phyloP scores from a whole-genome alignment of 2,113 vertebrate species.

The Heliornis fulica region DNA sequence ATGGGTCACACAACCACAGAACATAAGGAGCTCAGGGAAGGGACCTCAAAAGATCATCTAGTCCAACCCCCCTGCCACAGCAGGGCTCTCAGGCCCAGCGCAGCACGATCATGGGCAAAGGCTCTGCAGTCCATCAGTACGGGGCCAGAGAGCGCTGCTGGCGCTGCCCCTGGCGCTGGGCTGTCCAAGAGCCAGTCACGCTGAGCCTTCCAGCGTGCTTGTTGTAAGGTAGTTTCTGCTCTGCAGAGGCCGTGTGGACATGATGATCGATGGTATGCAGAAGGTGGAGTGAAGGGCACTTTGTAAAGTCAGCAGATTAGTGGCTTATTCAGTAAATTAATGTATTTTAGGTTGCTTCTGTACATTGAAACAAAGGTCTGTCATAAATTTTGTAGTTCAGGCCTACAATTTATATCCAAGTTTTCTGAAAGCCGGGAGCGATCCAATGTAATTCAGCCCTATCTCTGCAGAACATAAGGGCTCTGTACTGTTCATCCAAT shows the following conservation, averaged over 20 bases:
- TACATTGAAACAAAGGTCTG: background rate
- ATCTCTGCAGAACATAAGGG: background rate
- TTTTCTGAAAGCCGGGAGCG: background rate
- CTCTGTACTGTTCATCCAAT: background rate
- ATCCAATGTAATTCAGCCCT: background rate
- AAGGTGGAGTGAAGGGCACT: background rate
- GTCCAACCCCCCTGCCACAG: too few relatives aligned
- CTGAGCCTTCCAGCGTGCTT: background rate
- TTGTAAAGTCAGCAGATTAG: background rate
- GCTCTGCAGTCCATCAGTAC: background rate
- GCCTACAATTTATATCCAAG: background rate
- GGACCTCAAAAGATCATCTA: too few relatives aligned
- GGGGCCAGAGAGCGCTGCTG: background rate
- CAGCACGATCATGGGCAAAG: background rate
- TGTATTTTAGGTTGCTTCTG: background rate
- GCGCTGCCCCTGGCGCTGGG: background rate
- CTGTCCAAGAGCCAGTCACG: background rate
- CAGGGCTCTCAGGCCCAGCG: background rate
- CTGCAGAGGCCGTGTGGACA: rapidly evolving
- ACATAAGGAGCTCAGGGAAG: too few relatives aligned
- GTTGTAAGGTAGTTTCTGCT: background rate
- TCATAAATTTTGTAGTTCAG: background rate
- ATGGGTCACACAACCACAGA: background rate
- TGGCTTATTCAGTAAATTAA: background rate
- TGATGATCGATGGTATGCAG: background rate